Evolutionary conservation across 2,797 vertebrate genomes (phyloP), one percentile per base, ranked within the genome.

Genomic region (Rhodeus uyekii): DNA sequence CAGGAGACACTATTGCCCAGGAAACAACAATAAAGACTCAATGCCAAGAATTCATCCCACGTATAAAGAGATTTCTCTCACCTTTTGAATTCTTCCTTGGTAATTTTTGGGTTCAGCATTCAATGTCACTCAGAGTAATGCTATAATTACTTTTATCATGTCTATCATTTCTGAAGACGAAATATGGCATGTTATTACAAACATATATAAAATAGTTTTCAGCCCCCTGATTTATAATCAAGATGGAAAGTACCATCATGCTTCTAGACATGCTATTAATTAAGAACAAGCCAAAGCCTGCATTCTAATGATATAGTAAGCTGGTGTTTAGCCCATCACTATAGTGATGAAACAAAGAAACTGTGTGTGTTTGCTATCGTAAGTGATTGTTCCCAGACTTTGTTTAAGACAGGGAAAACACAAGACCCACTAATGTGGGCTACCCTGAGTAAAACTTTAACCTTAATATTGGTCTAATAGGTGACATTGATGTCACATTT

Each of bases 1-100:
- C 69, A 76, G 69, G 89, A 87, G 88, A 92, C 78, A 86, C 81
- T 42, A 74, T 68, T 87, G 82, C 86, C 83, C 87, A 92, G 92
- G 92, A 95, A 95, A 90, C 58, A 76, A 84, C 78, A 86, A 87
- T 82, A 82, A 79, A 82, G 81, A 82, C 81, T 67, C 32, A 53
- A 36, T 67, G 18, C 60, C 65, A 84, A 44, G 3, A 44, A 75
- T 42, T 68, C 65, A 83, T 87, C 71, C 68, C 27, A 74, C 81
- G 83, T 53, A 81, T 84, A 22, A 76, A 68, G 65, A 16, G 55
- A 55, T 44, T 55, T 61, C 34, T 5, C 8, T 60, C 4, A 34
- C 38, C 8, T 27, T 29, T 27, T 34, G 14, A 58, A 63, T 27
- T 39, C 34, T 3, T 53, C 63, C 14, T 27, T 29, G 46, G 38